phyloP scores from a whole-genome alignment of 1,140 invertebrate species.

The Zaprionus lachaisei region DNA sequence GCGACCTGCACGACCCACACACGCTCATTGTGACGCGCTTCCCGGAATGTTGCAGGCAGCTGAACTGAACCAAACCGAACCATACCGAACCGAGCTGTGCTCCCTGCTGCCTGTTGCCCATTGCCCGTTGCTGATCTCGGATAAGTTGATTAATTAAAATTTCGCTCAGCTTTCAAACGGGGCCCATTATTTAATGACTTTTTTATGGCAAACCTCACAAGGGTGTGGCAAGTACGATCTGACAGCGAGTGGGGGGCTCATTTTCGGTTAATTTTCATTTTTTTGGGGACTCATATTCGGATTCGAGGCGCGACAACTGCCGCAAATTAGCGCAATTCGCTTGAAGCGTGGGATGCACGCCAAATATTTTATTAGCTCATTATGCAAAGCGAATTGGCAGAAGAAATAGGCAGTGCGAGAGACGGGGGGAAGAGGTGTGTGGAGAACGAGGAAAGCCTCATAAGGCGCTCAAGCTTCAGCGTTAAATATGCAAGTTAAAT shows the following conservation, averaged over 20 bases:
- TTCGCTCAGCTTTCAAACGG: conserved; percentile 75
- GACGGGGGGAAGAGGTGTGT: background rate
- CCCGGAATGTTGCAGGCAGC: conserved; percentile 27
- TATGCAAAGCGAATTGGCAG: conserved; percentile 76
- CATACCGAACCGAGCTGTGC: background rate
- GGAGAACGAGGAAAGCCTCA: conserved; percentile 2
- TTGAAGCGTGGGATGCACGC: conserved; percentile 75
- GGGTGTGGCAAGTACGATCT: conserved; percentile 62
- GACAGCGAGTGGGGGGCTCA: conserved; percentile 42
- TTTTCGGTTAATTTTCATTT: background rate
- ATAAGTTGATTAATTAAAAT: conserved; percentile 79
- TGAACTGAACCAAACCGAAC: background rate
- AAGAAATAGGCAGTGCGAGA: background rate
- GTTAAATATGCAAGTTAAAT: conserved; percentile 51
- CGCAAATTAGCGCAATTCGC: conserved; percentile 74
- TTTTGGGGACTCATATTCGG: conserved; percentile 25
- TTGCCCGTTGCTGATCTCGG: conserved; percentile 37
- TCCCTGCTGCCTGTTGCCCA: background rate
- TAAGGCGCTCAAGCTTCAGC: conserved; percentile 30
- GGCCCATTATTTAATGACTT: conserved; percentile 80
- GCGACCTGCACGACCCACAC: conserved; percentile 9
- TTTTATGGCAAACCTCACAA: conserved; percentile 66
- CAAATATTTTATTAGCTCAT: conserved; percentile 83
- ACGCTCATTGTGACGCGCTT: conserved; percentile 29
- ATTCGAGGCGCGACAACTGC: conserved; percentile 79